Percentiles rank a stretch among this genome's conserved stretches.
Evolutionary conservation across 2,888 invertebrate species (phyloP).

Genomic region (Gandaritis pyraliata): DNA sequence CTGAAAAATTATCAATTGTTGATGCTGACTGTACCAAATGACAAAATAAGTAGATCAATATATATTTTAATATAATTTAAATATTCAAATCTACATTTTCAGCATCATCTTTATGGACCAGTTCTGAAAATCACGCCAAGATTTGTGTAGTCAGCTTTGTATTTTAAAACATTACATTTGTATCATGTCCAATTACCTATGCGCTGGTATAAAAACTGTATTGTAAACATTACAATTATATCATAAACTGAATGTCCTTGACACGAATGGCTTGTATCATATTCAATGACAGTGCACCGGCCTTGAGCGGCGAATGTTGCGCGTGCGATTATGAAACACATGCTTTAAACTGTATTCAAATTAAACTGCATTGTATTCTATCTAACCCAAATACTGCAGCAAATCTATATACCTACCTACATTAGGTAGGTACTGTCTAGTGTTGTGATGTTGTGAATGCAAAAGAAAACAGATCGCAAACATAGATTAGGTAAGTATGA

Average conservation of each 20-base stretch:
- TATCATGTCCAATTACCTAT: too few species aligned
- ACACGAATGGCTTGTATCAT: constrained; percentile 35
- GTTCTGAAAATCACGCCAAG: not conserved
- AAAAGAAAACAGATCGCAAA: too few species aligned
- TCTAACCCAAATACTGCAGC: not conserved
- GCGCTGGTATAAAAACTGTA: too few species aligned
- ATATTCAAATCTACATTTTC: too few species aligned
- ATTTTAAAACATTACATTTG: not conserved
- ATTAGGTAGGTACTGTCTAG: too few species aligned
- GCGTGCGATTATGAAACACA: constrained; percentile 41
- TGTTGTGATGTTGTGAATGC: too few species aligned
- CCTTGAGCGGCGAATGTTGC: constrained; percentile 46
- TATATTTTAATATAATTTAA: too few species aligned
- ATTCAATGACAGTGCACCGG: constrained; percentile 52
- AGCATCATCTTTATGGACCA: too few species aligned
- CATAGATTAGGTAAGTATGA: too few species aligned
- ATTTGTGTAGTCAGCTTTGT: not conserved
- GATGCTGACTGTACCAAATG: too few species aligned
- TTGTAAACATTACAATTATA: constrained; percentile 1
- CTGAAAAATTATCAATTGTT: too few species aligned
- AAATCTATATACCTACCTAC: not conserved
- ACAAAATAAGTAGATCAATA: too few species aligned
- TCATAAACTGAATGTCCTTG: constrained; percentile 37
- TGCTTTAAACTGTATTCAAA: constrained; percentile 27
- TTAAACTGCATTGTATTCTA: constrained; percentile 4